Base-by-base conservation (phyloP, 2,797 vertebrate genomes). In the Remorina albescens region DNA sequence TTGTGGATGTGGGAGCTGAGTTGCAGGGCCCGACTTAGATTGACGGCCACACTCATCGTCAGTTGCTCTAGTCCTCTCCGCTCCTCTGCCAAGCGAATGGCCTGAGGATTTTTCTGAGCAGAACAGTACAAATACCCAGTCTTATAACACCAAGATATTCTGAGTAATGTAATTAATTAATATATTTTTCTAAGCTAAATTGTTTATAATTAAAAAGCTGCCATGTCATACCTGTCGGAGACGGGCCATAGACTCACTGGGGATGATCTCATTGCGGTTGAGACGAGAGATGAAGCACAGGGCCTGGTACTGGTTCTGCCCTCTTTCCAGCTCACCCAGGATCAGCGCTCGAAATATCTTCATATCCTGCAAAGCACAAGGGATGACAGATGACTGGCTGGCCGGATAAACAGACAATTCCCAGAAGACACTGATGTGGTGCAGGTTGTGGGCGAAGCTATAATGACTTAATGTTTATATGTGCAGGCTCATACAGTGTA, bases 301-400 rank as follows among this genome's bases (percentile, higher is more conserved):
- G 0, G 96, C 97, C 90, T 99, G 98, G 93, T 98, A 98, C 90
- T 99, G 98, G 89, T 93, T 98, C 92, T 99, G 97, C 26, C 98
- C 98, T 78, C 97, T 94, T 82, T 99, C 98, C 86, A 98, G 92
- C 91, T 99, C 98, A 58, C 98, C 98, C 2, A 99, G 94, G 88
- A 99, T 97, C 88, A 99, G 94, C 3, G 98, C 96, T 59, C 97
- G 95, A 92, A 99, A 98, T 88, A 99, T 96, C 94, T 99, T 99
- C 91, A 99, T 96, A 86, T 97, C 95, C 97, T 99, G 89, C 9
- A 58, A 82, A 57, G 80, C 78, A 80, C 55, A 25, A 80, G 26
- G n/a, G 55, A 80, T 61, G 67, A 82, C 73, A 62, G 60, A 78
- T 50, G 78, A 78, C 15, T 11, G 64, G 53, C 57, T 60, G 73